Base-by-base conservation (phyloP, 2,797 vertebrate species). In the Hapalemur alaotrensis region DNA sequence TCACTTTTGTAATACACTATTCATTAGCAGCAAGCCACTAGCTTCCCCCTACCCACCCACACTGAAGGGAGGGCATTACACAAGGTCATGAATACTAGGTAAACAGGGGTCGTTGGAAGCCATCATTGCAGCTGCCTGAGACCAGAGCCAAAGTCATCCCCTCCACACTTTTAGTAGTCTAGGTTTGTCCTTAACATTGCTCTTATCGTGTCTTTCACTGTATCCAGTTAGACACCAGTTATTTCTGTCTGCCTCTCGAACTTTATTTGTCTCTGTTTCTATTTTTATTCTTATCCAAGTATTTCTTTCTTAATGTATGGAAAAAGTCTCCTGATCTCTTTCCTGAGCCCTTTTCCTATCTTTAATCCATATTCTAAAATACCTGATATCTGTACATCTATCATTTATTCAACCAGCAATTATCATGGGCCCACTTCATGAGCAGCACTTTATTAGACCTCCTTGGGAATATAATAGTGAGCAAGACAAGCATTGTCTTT, bases 321-420 rank as follows among this genome's bases (percentile, higher is more conserved):
- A 13, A 83, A 70, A 7, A 18, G 1, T 88, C 28, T 80, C 41
- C 41, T 72, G 46, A 85, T 52, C 83, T 76, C n/a, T 89, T 86
- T 93, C 59, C 87, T 67, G 15, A 38, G 23, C 43, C 41, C n/a
- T 57, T 88, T 88, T 52, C 15, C 52, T 72, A 22, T 73, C 50
- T 91, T 78, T 79, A 89, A 65, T 57, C 38, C 50, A 83, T 41
- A 93, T 48, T 96, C 75, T 89, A 72, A 92, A 95, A 50, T 43
- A 54, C 70, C 28, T 80, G 17, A 32, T 89, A 75, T 65, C 32
- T 76, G 6, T 30, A 30, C 75, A 38, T 81, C 72, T 96, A 20
- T 69, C 43, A 69, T 17, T 93, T 41, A 78, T 61, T 88, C 81
- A 93, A 22, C 22, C 72, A 81, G 23, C 38, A 43, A 13, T 90